Evolutionary conservation across 2,113 vertebrate species (phyloP).

Genomic region (Symphodus melops): DNA sequence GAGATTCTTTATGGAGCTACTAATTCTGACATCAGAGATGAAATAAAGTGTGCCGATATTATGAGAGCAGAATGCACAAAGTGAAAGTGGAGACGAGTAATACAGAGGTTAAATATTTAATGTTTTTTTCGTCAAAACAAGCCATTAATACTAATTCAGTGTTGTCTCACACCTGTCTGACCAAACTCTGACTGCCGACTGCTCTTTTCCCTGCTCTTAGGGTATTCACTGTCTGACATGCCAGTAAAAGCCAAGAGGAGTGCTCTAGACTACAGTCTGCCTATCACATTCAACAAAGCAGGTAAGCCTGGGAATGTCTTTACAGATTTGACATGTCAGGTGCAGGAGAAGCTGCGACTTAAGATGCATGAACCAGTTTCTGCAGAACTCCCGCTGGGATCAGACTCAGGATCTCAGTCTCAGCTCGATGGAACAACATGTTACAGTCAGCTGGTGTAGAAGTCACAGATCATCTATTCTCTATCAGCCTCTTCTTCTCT

Average conservation of each 20-base stretch:
- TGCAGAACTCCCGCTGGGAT: no score
- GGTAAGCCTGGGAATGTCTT: conserved; percentile 71
- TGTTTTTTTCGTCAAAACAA: no score
- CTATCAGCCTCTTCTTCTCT: no score
- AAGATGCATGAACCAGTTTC: not conserved
- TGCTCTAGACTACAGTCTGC: conserved; percentile 91
- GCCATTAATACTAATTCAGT: no score
- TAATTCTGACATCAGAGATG: not conserved
- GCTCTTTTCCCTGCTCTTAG: conserved; percentile 66
- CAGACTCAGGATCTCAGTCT: no score
- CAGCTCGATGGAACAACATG: no score
- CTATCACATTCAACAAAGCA: conserved; percentile 92
- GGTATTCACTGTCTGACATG: conserved; percentile 87
- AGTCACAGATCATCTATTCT: no score
- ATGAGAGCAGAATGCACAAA: no score
- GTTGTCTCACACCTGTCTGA: not conserved
- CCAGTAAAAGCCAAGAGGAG: conserved; percentile 96
- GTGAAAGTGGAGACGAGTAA: not conserved
- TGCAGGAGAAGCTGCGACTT: not conserved
- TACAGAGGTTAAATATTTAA: no score
- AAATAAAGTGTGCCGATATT: not conserved
- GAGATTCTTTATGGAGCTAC: not conserved
- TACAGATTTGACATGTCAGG: no score
- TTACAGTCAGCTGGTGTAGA: no score
- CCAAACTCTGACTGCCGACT: not conserved